Base-by-base conservation (phyloP, 2,113 vertebrate genomes). In the Cariama cristata region DNA sequence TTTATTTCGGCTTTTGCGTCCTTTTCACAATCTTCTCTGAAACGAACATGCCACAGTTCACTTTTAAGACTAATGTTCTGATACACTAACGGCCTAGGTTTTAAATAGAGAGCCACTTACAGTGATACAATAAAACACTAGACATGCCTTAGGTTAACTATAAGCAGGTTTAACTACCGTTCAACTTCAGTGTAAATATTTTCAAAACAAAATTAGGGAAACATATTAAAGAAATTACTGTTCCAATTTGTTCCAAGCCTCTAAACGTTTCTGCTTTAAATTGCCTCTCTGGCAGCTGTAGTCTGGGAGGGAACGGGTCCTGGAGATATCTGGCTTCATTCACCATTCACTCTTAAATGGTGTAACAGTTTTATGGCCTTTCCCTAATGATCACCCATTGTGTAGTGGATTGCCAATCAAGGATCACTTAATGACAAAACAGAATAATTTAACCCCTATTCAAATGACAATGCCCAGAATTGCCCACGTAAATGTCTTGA, bases 341-440 rank as follows among this genome's bases (percentile, higher is more conserved):
- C 97, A 98, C 95, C 98, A 98, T 96, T 97, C 97, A 96, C 97
- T 98, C 97, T 97, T 97, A 97, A 98, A 96, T 75, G 90, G 96
- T 94, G 90, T 98, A 98, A 98, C 98, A 98, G 97, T 98, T 99
- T 99, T 99, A 99, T 97, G 98, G 97, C 98, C 98, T 97, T 98
- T 98, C 97, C 97, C 98, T 98, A 98, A 98, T 98, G 98, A 98
- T 97, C 98, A 98, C 96, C 98, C 97, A 98, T 99, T 99, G 98
- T 98, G 97, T 74, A 84, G 96, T 96, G 98, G 97, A 98, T 98
- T 98, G 98, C 97, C 98, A 99, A 99, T 99, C 99, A 99, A 98
- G 98, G 97, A 98, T 97, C 98, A 98, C 98, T 99, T 98, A 98
- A 98, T 98, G 98, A 98, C 98, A 98, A 98, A 97, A 98, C 98